Conservation (phyloP, 2,797 vertebrate species). For the Notolepis coatsorum region DNA sequence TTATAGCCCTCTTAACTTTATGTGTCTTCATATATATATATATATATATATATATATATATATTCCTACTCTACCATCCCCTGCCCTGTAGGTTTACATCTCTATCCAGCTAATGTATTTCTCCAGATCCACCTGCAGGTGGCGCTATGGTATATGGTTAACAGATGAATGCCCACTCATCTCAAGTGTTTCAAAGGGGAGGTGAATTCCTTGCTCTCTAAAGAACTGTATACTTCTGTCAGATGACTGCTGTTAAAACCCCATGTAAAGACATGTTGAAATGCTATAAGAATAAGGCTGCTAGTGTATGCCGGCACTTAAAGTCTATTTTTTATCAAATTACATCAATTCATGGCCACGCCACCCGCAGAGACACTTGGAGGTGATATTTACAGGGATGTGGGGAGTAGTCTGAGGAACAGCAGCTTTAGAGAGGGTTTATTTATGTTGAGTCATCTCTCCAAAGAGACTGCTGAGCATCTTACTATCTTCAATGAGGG, state of each 20-base stretch:
- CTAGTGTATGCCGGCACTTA: too few species aligned
- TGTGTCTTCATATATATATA: background rate
- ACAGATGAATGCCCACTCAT: background rate
- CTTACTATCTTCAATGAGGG: background rate
- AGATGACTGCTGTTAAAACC: too few species aligned
- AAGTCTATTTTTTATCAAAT: background rate
- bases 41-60: background rate
- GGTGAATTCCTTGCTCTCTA: background rate
- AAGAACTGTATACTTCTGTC: too few species aligned
- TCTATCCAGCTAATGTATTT: slow-evolving; percentile 21
- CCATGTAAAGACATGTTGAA: too few species aligned
- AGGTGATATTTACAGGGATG: slow-evolving; percentile 1
- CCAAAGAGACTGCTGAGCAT: background rate
- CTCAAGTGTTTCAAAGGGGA: background rate
- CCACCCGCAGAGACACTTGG: slow-evolving; percentile 5
- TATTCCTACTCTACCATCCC: background rate
- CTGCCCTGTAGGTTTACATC: too few species aligned
- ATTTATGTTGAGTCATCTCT: slow-evolving; percentile 5
- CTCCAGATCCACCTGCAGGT: slow-evolving; percentile 47
- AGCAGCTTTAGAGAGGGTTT: background rate
- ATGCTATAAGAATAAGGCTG: too few species aligned
- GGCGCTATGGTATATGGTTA: slow-evolving; percentile 41
- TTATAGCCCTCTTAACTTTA: too few species aligned
- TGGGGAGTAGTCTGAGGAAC: background rate
- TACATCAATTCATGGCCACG: background rate